These are phyloP conservation scores for Watsonalla binaria DNA, from an alignment of 2,888 invertebrate genomes.

Conservation along the genomic window DNA sequence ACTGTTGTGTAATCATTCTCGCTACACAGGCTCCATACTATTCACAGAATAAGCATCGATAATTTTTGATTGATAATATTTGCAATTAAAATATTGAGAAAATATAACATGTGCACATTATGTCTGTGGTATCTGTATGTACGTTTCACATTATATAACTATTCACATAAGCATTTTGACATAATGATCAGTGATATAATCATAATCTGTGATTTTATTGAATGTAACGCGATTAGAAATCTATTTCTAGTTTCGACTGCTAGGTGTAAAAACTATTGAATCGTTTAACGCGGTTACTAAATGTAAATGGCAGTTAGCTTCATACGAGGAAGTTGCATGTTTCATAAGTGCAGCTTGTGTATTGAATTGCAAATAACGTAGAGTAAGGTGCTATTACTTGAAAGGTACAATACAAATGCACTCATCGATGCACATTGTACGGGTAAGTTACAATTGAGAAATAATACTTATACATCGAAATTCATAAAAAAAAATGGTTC, in stretches of 20 bases:
- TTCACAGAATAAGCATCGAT: constrained; percentile 8
- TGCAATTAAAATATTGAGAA: constrained; percentile 32
- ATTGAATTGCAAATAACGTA: background rate
- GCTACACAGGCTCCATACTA: constrained; percentile 5
- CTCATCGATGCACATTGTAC: too few species aligned
- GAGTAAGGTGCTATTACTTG: background rate
- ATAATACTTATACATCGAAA: background rate
- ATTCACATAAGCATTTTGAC: background rate
- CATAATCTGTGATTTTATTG: background rate
- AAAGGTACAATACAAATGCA: background rate
- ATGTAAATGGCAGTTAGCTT: background rate
- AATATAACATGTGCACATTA: constrained; percentile 12
- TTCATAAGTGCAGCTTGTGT: background rate
- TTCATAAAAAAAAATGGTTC: too few species aligned
- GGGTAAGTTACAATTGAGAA: background rate
- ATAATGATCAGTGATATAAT: constrained; percentile 1
- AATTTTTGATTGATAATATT: constrained; percentile 13
- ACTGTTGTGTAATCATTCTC: constrained; percentile 3
- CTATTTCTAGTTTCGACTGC: background rate
- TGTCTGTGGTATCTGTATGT: background rate
- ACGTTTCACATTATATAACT: background rate
- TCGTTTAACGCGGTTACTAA: background rate
- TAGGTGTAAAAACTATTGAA: background rate
- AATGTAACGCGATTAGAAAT: background rate
- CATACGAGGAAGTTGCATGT: background rate